Conservation (phyloP, 2,113 vertebrate species). For the Neodon shergylaensis region DNA sequence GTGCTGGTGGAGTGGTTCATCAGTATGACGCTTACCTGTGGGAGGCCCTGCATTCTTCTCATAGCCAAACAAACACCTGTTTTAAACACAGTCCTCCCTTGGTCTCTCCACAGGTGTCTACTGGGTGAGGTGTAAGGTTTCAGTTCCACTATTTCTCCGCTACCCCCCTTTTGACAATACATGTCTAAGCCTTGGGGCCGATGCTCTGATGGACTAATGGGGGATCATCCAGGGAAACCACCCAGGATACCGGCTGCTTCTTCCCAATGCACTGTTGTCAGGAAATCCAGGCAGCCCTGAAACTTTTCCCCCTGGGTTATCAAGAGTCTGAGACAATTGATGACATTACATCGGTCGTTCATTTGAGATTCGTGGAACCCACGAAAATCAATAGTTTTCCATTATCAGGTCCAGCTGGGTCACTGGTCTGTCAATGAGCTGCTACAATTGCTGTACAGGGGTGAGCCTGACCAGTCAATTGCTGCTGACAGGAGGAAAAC, state of each 20-base stretch:
- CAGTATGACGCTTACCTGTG: not conserved
- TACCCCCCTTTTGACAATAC: not conserved
- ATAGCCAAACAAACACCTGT: not conserved
- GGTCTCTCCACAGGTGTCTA: not conserved
- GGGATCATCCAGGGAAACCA: not conserved
- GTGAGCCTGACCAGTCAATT: constrained; percentile 94
- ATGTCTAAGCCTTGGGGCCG: not conserved
- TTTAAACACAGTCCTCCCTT: not conserved
- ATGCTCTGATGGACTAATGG: not conserved
- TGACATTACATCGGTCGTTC: constrained; percentile 89
- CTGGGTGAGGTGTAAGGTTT: not conserved
- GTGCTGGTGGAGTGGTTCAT: not conserved
- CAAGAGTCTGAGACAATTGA: constrained; percentile 90
- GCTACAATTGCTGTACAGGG: constrained; percentile 92
- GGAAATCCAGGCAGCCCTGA: constrained; percentile 74
- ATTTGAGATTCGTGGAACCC: constrained; percentile 90
- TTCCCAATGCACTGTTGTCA: constrained; percentile 62
- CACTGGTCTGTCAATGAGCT: constrained; percentile 98
- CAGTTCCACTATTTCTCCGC: not conserved
- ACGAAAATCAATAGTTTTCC: constrained; percentile 99
- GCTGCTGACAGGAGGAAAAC: constrained; percentile 97
- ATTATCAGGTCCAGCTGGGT: constrained; percentile 98
- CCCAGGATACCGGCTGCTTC: constrained; percentile 51
- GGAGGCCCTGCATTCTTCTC: not conserved
- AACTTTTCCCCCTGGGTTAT: constrained; percentile 80